Percentiles rank a stretch among this genome's conserved stretches.
phyloP scores from a whole-genome alignment of 2,797 vertebrate genomes.

The Spea hammondii region DNA sequence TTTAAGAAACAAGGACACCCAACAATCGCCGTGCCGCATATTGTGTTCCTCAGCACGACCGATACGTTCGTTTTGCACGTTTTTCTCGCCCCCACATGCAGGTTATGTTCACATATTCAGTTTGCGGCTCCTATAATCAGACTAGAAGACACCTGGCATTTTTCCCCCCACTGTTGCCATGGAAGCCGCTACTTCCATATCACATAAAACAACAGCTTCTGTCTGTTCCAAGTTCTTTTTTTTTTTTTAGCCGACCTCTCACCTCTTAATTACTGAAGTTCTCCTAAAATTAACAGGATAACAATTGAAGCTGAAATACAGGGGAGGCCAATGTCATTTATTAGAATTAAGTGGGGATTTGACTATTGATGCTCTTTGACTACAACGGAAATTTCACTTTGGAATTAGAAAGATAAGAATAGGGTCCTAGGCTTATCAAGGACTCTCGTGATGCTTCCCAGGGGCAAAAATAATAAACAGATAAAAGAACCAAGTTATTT shows the following conservation, averaged over 20 bases:
- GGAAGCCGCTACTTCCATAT: conserved; percentile 39
- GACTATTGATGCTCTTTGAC: neutral
- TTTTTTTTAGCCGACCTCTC: conserved; percentile 20
- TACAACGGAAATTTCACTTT: neutral
- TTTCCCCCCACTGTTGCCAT: conserved; percentile 36
- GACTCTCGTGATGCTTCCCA: too few species aligned
- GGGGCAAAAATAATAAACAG: too few species aligned
- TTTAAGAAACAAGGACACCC: conserved; percentile 17
- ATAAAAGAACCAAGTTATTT: too few species aligned
- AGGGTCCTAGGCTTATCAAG: too few species aligned
- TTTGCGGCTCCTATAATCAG: conserved; percentile 43
- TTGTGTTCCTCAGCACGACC: neutral
- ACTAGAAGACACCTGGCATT: conserved; percentile 30
- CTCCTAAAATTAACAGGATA: conserved; percentile 22
- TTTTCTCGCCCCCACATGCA: conserved; percentile 44
- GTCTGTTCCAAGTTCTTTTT: neutral
- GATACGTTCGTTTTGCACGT: conserved; percentile 26
- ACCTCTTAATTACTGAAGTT: conserved; percentile 33
- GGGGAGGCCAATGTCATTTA: neutral
- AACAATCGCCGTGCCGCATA: conserved; percentile 17
- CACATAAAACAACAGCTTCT: conserved; percentile 4
- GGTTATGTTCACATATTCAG: conserved; percentile 32
- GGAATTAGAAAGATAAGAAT: too few species aligned
- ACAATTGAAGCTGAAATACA: conserved; percentile 5
- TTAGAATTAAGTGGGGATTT: neutral